These are phyloP conservation scores for Caenorhabditis latens DNA, from an alignment of 1,140 invertebrate genomes.

Conservation along the genomic window DNA sequence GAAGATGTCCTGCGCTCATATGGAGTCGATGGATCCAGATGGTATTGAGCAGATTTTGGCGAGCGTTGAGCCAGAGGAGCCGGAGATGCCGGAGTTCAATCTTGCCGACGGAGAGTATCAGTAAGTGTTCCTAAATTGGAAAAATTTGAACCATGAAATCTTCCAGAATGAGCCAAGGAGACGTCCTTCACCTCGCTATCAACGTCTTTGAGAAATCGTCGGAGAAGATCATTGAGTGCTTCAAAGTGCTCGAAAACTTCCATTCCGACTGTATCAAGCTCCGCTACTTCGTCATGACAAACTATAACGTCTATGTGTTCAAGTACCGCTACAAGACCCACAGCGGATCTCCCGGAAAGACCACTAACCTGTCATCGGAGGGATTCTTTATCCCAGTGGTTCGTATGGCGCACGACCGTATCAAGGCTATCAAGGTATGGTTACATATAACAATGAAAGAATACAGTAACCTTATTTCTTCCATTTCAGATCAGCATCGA, in stretches of 20 bases:
- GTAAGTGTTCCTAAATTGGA: background rate
- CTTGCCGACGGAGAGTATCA: slow-evolving; percentile 22
- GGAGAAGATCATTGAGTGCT: slow-evolving; percentile 39
- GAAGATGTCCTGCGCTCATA: slow-evolving; percentile 11
- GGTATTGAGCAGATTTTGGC: slow-evolving; percentile 9
- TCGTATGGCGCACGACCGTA: slow-evolving; percentile 17
- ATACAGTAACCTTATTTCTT: too few species aligned
- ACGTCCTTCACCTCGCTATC: slow-evolving; percentile 13
- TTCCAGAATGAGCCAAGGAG: slow-evolving; percentile 44
- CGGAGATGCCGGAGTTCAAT: background rate
- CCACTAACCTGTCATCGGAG: background rate
- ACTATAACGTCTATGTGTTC: slow-evolving; percentile 27
- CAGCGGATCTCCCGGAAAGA: background rate
- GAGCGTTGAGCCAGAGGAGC: background rate
- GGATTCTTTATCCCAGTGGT: slow-evolving; percentile 8
- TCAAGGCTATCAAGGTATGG: slow-evolving; percentile 8
- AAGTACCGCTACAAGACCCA: background rate
- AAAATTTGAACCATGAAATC: background rate
- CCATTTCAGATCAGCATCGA: slow-evolving; percentile 36
- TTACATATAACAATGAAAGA: background rate
- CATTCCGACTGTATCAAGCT: background rate
- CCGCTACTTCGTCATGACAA: slow-evolving; percentile 17
- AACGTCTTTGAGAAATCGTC: slow-evolving; percentile 21
- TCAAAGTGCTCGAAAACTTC: slow-evolving; percentile 40
- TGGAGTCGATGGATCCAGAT: background rate